A percentile compares a stretch with the other conserved stretches of the same genome.
Conservation (phyloP, 2,888 invertebrate genomes). For the Rhabditophanes sp. region DNA sequence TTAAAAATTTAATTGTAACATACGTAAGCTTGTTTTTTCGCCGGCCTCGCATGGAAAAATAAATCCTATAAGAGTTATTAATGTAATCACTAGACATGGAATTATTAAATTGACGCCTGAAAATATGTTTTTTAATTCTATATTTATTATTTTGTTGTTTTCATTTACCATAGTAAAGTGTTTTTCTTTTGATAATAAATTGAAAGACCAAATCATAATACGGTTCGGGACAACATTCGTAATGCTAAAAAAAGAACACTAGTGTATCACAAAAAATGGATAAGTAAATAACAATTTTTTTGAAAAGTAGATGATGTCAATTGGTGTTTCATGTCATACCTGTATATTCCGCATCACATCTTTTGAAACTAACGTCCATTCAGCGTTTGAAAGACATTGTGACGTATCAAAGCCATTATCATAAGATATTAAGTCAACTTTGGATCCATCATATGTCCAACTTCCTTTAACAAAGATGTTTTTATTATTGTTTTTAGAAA, state of each 20-base stretch:
- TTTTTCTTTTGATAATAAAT: constrained; percentile 77
- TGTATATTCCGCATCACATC: too few relatives aligned
- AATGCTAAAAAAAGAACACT: constrained; percentile 12
- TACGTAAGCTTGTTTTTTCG: constrained; percentile 31
- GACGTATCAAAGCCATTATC: constrained; percentile 28
- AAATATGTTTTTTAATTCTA: constrained; percentile 47
- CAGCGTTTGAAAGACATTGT: constrained; percentile 25
- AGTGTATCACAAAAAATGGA: neutral
- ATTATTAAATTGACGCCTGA: constrained; percentile 98
- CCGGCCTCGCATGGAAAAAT: constrained; percentile 30
- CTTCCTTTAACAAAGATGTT: too few relatives aligned
- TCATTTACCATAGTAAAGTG: constrained; percentile 71
- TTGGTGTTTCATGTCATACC: too few relatives aligned
- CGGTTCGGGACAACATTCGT: constrained; percentile 26
- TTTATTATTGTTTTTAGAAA: too few relatives aligned
- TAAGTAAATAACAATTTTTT: neutral
- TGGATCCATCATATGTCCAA: constrained; percentile 32
- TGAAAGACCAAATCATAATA: constrained; percentile 30
- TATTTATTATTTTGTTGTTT: neutral
- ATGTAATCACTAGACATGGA: constrained; percentile 51
- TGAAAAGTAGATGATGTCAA: too few relatives aligned
- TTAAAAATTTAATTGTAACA: constrained; percentile 4
- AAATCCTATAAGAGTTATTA: constrained; percentile 50
- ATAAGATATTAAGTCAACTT: constrained; percentile 25
- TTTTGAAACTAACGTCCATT: constrained; percentile 15